Evolutionary conservation across 2,797 vertebrate genomes (phyloP).

Genomic region (Sylvilagus floridanus): DNA sequence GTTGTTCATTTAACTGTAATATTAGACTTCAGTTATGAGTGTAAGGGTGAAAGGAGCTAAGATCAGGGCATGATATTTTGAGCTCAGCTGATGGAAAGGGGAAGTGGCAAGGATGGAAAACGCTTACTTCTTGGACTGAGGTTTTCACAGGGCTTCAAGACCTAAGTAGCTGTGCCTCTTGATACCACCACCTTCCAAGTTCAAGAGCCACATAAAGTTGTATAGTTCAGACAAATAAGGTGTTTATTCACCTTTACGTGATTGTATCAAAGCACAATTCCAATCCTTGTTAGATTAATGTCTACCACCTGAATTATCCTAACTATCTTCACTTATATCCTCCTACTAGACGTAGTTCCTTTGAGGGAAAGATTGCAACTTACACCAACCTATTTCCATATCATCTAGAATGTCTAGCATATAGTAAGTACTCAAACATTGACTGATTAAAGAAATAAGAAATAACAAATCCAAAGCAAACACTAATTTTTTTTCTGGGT

Average conservation of each 20-base stretch:
- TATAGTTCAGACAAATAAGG: not conserved
- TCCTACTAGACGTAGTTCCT: not conserved
- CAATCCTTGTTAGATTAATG: not conserved
- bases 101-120: not conserved
- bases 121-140: not conserved
- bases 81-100: not conserved
- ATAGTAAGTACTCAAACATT: not conserved
- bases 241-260: not conserved
- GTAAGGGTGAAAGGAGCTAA: not conserved
- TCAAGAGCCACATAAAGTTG: not conserved
- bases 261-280: not conserved
- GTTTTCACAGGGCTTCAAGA: not conserved
- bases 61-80: not conserved
- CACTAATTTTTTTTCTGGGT: not conserved
- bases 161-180: not conserved
- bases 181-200: not conserved
- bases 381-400: not conserved
- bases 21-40: not conserved
- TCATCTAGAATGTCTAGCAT: not conserved
- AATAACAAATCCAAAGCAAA: not conserved
- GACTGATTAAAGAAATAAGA: conserved; percentile 10
- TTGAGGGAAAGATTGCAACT: not conserved
- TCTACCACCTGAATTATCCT: not conserved
- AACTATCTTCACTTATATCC: not conserved
- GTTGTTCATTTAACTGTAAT: not conserved